Evolutionary conservation across 2,888 invertebrate genomes (phyloP), one percentile per base, ranked within the genome.

Genomic region (Chloroclysta siterata): DNA sequence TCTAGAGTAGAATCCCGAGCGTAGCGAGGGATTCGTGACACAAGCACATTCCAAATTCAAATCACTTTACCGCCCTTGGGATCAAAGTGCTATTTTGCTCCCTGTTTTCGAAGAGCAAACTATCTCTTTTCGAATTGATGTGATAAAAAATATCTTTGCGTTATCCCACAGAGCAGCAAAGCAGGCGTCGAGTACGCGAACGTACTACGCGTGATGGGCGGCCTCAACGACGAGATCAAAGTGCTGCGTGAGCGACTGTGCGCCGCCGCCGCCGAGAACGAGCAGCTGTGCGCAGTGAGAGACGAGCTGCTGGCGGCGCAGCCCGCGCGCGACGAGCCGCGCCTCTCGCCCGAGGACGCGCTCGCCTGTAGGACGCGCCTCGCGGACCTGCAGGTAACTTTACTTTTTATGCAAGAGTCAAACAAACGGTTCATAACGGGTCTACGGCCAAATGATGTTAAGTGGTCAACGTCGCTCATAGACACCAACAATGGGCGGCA

Each of bases 161-260:
- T 14, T 17, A 2, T 33, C 28, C 28, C 10, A 63, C 63, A 63
- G 66, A 60, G 90, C 89, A 85, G 85, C 65, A 89, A 88, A 78
- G 86, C 84, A 5, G 87, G 87, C 64, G 85, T 90, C 46, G 92
- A 93, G 68, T 90, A 89, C 75, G 90, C 91, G 73, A 91, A 91
- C 80, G 79, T 91, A 6, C 77, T 93, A 13, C 89, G 89, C 71
- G 90, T 92, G 72, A 92, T 93, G 91, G 84, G 82, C 44, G 92
- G 92, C 0, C 82, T 93, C 17, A 93, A 93, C 81, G 92, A 92
- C 53, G 92, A 93, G 84, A 91, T 93, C 73, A 84, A 84, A 54
- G 87, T 83, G 59, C 70, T 92, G 53, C 85, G 92, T 64, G 87
- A 85, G 75, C 85, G 92, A 0, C 77, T 92, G 5, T 53, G 70